Base-by-base conservation (phyloP, 2,888 invertebrate species). In the Phyllotreta cruciferae region DNA sequence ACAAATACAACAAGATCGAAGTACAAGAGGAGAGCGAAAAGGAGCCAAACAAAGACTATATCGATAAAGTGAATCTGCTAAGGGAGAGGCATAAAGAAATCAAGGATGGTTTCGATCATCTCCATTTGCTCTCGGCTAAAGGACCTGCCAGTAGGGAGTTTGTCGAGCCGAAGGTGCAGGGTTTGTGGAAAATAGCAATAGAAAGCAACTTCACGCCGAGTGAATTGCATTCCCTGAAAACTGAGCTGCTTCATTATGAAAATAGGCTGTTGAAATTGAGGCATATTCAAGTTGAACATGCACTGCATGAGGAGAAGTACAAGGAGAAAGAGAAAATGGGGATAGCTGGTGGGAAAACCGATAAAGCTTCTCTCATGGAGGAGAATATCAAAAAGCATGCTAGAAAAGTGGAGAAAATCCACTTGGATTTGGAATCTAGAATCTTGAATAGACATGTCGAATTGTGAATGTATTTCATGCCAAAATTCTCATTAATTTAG, bases 141-240 rank as follows among this genome's bases (percentile, higher is more conserved):
- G 94, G 90, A 75, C 92, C 93, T 0, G 87, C 89, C 62, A 91
- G 90, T 74, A 89, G 88, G 77, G 94, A 94, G 76, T 97, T 97
- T 78, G 86, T 93, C 45, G 96, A 97, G 76, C 93, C 94, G 0
- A 92, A 94, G 82, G 96, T 96, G 0, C 91, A 93, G 79, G 91
- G 90, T 0, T 82, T 97, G 36, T 97, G 96, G 96, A 88, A 87
- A 71, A 83, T 92, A 62, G 96, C 96, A 1, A 78, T 89, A 11
- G 86, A 90, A 56, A 88, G 89, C 8, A 91, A 94, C 78, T 96
- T 97, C 80, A 87, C 90, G 14, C 84, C 87, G 0, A 89, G 90
- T 64, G 96, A 96, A 81, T 83, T 96, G 8, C 88, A 88, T 61
- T 94, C 94, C 0, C 83, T 97, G 49, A 91, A 91, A 90, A 87